These are phyloP conservation scores for Tuta absoluta DNA, from an alignment of 2,888 invertebrate species.

Conservation along the genomic window DNA sequence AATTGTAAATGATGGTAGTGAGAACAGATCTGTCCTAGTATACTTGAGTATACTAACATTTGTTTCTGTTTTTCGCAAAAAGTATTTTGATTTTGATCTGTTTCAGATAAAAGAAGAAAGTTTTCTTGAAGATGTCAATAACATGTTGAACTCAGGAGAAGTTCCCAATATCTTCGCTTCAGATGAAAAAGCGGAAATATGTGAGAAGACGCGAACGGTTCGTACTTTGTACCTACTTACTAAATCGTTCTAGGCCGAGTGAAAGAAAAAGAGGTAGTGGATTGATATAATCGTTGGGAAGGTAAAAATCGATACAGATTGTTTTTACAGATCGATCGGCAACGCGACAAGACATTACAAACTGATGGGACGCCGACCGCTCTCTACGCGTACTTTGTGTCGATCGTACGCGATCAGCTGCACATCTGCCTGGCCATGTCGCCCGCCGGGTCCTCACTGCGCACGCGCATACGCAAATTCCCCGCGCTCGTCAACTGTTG, in stretches of 20 bases:
- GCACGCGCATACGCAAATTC: constrained; percentile 92
- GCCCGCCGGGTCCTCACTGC: constrained; percentile 92
- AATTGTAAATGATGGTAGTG: not conserved
- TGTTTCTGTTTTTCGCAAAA: not conserved
- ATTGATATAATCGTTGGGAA: not conserved
- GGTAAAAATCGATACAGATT: not conserved
- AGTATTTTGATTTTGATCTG: constrained; percentile 9
- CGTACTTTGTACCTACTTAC: constrained; percentile 36
- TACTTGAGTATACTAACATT: not conserved
- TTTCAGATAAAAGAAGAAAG: constrained; percentile 93
- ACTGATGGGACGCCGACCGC: constrained; percentile 96
- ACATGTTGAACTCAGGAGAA: constrained; percentile 95
- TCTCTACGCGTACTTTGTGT: constrained; percentile 94
- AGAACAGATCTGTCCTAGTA: not conserved
- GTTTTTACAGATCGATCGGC: constrained; percentile 87
- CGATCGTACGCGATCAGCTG: constrained; percentile 93
- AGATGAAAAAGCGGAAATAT: constrained; percentile 94
- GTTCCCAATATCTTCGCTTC: constrained; percentile 93
- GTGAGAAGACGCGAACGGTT: constrained; percentile 92
- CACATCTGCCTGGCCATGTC: constrained; percentile 95
- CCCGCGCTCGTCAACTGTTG: constrained; percentile 97
- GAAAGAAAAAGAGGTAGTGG: too few relatives aligned
- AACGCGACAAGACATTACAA: constrained; percentile 91
- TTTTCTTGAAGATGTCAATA: constrained; percentile 95
- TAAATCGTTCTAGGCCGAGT: too few relatives aligned